Evolutionary conservation across 2,797 vertebrate genomes (phyloP).

Genomic region (Sebastes hubbsi): DNA sequence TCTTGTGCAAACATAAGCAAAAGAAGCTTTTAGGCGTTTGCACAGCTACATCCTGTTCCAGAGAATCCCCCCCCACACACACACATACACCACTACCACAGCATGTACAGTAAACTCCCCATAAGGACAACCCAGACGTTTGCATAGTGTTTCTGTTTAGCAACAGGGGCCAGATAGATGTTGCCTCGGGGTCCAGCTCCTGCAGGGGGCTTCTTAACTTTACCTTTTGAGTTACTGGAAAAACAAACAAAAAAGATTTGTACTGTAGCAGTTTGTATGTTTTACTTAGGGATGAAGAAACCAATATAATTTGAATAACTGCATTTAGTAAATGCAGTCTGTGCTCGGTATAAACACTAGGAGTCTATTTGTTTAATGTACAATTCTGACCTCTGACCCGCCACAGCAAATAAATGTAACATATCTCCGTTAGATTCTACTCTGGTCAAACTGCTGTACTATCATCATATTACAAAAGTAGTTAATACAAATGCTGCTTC

Average conservation of each 20-base stretch:
- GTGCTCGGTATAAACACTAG: neutral
- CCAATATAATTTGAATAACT: neutral
- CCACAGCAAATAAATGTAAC: neutral
- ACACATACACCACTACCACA: conserved; percentile 14
- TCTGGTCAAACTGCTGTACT: neutral
- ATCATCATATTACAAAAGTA: neutral
- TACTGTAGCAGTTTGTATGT: neutral
- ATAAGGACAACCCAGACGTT: conserved; percentile 18
- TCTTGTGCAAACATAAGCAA: conserved; percentile 67
- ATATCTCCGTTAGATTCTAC: neutral
- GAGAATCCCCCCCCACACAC: conserved; percentile 32
- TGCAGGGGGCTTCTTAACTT: neutral
- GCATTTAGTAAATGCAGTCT: neutral
- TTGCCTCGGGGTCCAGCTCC: neutral
- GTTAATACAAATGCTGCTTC: neutral
- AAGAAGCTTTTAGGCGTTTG: conserved; percentile 56
- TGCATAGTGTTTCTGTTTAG: neutral
- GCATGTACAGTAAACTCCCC: conserved; percentile 25
- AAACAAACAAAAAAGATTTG: neutral
- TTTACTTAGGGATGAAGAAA: neutral
- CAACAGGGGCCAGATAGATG: neutral
- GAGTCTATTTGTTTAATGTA: neutral
- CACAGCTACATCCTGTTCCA: conserved; percentile 74
- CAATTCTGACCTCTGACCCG: neutral
- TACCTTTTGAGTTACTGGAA: neutral